Percentiles rank a stretch among this genome's conserved stretches.
Conservation (phyloP, 2,888 invertebrate species). For the Toxonevra muliebris region DNA sequence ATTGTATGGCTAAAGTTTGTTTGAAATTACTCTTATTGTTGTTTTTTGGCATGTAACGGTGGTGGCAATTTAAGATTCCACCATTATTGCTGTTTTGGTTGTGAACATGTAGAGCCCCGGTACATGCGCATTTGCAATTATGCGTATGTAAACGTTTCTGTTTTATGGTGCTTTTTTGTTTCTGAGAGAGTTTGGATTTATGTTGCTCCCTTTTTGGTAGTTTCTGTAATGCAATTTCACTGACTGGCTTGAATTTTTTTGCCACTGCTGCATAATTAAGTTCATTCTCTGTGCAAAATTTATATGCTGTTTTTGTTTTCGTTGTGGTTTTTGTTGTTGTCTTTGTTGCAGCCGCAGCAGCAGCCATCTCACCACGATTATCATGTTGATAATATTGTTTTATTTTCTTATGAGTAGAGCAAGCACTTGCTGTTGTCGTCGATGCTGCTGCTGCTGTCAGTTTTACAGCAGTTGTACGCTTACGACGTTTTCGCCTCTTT, state of each 20-base stretch:
- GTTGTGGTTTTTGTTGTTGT: conserved; percentile 19
- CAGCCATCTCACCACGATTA: conserved; percentile 51
- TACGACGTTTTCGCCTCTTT: conserved; percentile 42
- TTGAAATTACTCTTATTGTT: conserved; percentile 12
- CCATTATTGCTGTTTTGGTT: conserved; percentile 23
- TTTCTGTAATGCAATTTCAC: conserved; percentile 24
- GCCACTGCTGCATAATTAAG: conserved; percentile 55
- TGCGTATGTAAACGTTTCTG: not conserved
- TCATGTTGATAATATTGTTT: conserved; percentile 60
- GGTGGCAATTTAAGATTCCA: conserved; percentile 7
- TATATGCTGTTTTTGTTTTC: conserved; percentile 23
- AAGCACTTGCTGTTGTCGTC: not conserved
- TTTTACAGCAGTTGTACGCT: conserved; percentile 40
- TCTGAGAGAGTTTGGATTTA: conserved; percentile 14
- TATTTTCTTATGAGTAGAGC: conserved; percentile 31
- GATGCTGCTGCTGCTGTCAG: conserved; percentile 29
- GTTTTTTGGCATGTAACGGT: conserved; percentile 14
- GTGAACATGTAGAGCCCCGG: conserved; percentile 24
- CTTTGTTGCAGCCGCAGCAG: conserved; percentile 19
- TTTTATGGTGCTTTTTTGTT: conserved; percentile 2
- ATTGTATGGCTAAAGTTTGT: conserved; percentile 32
- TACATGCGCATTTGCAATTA: conserved; percentile 24
- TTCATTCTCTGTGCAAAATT: conserved; percentile 36
- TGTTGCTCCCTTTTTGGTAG: conserved; percentile 4
- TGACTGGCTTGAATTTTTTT: conserved; percentile 60